Percentiles rank a stretch among this genome's conserved stretches.
phyloP scores from a whole-genome alignment of 1,140 invertebrate species.

The Eubasilissa regina region DNA sequence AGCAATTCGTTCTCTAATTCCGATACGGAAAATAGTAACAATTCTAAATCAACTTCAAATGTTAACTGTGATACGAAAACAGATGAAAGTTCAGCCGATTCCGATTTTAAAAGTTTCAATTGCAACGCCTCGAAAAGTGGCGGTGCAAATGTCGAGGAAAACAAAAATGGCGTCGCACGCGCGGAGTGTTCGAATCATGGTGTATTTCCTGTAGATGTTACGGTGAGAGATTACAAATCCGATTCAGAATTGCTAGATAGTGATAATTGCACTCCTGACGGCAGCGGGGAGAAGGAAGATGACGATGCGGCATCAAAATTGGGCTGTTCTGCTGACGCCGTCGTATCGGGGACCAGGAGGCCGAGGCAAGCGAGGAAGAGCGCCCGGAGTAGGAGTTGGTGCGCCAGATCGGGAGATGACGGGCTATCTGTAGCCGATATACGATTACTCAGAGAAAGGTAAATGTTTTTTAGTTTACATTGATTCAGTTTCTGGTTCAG shows the following conservation, averaged over 20 bases:
- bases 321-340: slow-evolving; percentile 7
- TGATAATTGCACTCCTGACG: background rate
- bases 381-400: slow-evolving; percentile 55
- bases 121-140: too few relatives aligned
- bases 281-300: background rate
- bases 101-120: too few relatives aligned
- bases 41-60: background rate
- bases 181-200: background rate
- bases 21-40: too few relatives aligned
- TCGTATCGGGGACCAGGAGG: background rate
- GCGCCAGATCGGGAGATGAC: slow-evolving; percentile 49
- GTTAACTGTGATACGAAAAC: background rate
- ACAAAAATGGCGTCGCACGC: background rate
- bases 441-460: slow-evolving; percentile 57
- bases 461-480: background rate
- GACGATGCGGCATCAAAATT: background rate
- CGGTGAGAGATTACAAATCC: slow-evolving; percentile 27
- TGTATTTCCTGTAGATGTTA: slow-evolving; percentile 22
- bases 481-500: too few relatives aligned
- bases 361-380: slow-evolving; percentile 9
- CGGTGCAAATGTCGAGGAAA: background rate
- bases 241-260: slow-evolving; percentile 12
- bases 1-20: too few relatives aligned
- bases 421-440: slow-evolving; percentile 43
- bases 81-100: too few relatives aligned